phyloP scores from a whole-genome alignment of 2,888 invertebrate species.

The Penaeus monodon region DNA sequence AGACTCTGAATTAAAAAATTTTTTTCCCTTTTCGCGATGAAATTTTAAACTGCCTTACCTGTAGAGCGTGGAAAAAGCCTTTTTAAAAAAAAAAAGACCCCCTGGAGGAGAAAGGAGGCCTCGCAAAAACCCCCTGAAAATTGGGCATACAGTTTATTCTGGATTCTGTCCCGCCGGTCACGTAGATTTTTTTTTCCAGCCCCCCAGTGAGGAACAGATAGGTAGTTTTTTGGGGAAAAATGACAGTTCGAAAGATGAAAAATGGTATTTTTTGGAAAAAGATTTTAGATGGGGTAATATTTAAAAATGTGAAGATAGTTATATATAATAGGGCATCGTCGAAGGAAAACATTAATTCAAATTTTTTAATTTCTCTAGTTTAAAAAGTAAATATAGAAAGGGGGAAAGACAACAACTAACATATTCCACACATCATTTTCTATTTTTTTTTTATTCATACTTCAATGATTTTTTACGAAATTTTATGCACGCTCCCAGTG shows the following conservation, averaged over 20 bases:
- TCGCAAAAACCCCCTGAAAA: slow-evolving; percentile 83
- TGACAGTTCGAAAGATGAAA: neutral
- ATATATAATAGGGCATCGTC: no score
- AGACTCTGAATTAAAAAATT: no score
- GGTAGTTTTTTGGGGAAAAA: slow-evolving; percentile 76
- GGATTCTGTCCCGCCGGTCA: slow-evolving; percentile 90
- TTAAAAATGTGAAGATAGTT: no score
- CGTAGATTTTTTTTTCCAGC: slow-evolving; percentile 84
- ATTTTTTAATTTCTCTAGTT: no score
- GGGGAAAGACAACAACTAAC: no score
- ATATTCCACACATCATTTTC: no score
- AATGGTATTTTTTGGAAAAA: neutral
- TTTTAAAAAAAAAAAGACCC: slow-evolving; percentile 87
- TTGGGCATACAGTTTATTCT: slow-evolving; percentile 86
- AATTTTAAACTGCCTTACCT: slow-evolving; percentile 72
- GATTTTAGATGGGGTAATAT: no score
- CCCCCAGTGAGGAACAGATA: slow-evolving; percentile 88
- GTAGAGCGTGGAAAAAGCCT: slow-evolving; percentile 82
- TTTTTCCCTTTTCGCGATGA: no score
- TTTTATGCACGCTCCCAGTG: slow-evolving; percentile 68
- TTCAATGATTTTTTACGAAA: no score
- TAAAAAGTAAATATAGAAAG: no score
- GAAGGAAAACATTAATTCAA: no score
- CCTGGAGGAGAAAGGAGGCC: slow-evolving; percentile 81
- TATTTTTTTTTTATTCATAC: no score